Evolutionary conservation across 2,797 vertebrate species (phyloP).

Genomic region (Aselliscus stoliczkanus): DNA sequence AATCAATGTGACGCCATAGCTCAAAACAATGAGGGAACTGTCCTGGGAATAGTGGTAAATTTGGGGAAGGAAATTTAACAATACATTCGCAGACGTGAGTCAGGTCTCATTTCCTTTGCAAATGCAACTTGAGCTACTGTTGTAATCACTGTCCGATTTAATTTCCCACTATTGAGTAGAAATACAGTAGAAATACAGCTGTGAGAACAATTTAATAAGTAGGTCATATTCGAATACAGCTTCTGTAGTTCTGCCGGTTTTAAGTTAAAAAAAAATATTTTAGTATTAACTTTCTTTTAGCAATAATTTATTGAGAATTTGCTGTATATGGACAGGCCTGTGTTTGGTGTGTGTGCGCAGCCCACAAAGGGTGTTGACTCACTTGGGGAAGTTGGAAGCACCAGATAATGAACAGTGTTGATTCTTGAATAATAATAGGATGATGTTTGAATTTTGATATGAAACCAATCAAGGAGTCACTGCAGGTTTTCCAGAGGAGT

Average conservation of each 20-base stretch:
- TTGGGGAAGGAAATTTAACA: conserved; percentile 51
- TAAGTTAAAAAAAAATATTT: not conserved
- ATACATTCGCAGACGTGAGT: conserved; percentile 36
- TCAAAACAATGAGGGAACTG: not conserved
- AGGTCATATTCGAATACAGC: not conserved
- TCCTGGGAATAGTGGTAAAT: conserved; percentile 18
- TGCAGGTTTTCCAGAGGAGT: not conserved
- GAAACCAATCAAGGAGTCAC: not conserved
- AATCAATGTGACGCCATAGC: not conserved
- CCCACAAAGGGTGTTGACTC: not conserved
- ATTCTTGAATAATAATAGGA: not conserved
- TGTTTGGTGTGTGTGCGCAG: not conserved
- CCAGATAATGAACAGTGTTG: not conserved
- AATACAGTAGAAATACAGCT: not conserved
- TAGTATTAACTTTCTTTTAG: not conserved
- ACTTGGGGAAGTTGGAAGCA: not conserved
- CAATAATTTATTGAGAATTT: not conserved
- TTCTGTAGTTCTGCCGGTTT: not conserved
- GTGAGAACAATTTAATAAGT: not conserved
- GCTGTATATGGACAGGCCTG: not conserved
- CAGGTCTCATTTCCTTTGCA: conserved; percentile 61
- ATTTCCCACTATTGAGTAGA: not conserved
- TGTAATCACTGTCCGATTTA: not conserved
- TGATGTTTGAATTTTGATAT: not conserved
- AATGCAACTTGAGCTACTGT: not conserved